Evolutionary conservation across 2,113 vertebrate genomes (phyloP).

Genomic region (Ptychochromis oligacanthus): DNA sequence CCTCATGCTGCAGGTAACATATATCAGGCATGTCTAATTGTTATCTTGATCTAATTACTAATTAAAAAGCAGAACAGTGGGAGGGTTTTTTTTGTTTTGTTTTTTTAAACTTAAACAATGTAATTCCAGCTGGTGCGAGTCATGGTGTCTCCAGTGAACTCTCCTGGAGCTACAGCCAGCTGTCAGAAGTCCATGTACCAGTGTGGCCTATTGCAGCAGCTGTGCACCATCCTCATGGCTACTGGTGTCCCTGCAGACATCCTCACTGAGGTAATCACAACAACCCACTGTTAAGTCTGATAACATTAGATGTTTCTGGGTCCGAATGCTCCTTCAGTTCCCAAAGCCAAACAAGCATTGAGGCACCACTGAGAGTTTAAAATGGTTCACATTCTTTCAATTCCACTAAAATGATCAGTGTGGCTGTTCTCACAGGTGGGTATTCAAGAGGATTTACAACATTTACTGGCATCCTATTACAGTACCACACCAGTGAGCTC

Average conservation of each 20-base stretch:
- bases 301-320: neutral
- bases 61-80: neutral
- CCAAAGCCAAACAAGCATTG: neutral
- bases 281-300: neutral
- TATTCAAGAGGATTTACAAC: neutral
- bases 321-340: neutral
- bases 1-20: slow-evolving; percentile 93
- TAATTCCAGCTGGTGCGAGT: slow-evolving; percentile 89
- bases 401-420: neutral
- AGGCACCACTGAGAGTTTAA: neutral
- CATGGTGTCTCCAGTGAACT: slow-evolving; percentile 94
- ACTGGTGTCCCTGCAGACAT: slow-evolving; percentile 97
- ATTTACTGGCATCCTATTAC: neutral
- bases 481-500: neutral
- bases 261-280: slow-evolving; percentile 88
- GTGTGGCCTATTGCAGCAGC: slow-evolving; percentile 92
- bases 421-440: neutral
- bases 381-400: neutral
- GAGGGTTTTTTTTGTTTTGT: too few relatives aligned
- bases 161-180: slow-evolving; percentile 92
- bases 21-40: neutral
- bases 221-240: slow-evolving; percentile 97
- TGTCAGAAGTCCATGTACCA: slow-evolving; percentile 98
- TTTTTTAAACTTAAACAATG: neutral
- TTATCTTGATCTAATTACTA: neutral